Evolutionary conservation across 1,140 invertebrate genomes (phyloP), one percentile per base, ranked within the genome.

Genomic region (Lethocerus indicus): DNA sequence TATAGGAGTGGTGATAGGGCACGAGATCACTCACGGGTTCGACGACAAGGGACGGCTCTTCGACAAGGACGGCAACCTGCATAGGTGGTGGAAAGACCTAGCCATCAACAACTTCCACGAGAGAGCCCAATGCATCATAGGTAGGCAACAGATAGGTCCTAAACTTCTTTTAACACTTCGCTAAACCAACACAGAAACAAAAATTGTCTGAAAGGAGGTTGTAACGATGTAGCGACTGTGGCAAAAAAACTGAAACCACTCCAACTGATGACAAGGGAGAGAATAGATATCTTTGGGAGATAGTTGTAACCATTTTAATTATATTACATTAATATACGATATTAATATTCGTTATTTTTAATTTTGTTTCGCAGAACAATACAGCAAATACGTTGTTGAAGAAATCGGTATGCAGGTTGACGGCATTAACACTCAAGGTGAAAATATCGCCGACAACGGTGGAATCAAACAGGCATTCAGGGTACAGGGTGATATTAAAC

Each of bases 361-460:
- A n/a, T 32, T 46, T 44, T 32, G 28, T 27, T 44, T 53, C 58
- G 29, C 53, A 64, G 78, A 85, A 59, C 85, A 88, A 57, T 87
- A 87, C 59, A 74, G 73, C 41, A 67, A 61, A 26, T 87, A 78
- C 54, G 67, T 66, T 7, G 64, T 80, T 9, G 63, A 70, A 20
- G 74, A 78, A 57, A 68, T 78, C 23, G 67, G 67, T 35, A 66
- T 72, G 54, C 63, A 68, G 49, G 67, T 84, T 32, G 77, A 84
- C 59, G 81, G 81, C 5, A 54, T 66, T 2, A 68, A 69, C 51
- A 74, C 72, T 0, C 71, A 83, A 57, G 83, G 84, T 2, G 87
- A 91, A 66, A 91, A 91, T 63, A 91, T 91, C 49, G 87, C 87
- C 1, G 87, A 91, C 59, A 90, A 90, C 64, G 87, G 87, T 4